These are phyloP conservation scores for Lanius collurio DNA, from an alignment of 2,113 vertebrate genomes.

Conservation along the genomic window DNA sequence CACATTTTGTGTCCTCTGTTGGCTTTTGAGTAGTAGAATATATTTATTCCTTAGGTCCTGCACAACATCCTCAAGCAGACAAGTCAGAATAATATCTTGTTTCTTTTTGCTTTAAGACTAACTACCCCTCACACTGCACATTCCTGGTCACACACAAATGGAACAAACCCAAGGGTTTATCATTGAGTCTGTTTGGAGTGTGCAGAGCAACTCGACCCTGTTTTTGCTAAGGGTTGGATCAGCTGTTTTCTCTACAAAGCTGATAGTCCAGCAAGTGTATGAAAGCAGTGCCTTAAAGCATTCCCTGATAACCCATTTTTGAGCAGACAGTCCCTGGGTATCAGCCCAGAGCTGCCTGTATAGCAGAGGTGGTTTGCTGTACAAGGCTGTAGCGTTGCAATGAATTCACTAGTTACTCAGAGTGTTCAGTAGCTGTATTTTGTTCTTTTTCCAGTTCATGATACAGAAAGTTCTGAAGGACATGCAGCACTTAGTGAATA, in stretches of 20 bases:
- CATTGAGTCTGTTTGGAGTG: neutral
- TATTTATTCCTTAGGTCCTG: neutral
- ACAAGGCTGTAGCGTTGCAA: neutral
- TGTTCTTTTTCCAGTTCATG: slow-evolving; percentile 53
- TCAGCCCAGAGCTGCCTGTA: neutral
- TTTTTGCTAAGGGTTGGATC: neutral
- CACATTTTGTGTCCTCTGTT: neutral
- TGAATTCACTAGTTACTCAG: slow-evolving; percentile 37
- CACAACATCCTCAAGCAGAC: neutral
- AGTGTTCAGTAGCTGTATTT: slow-evolving; percentile 67
- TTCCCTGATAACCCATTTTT: neutral
- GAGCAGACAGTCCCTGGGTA: neutral
- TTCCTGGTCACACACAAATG: too few relatives aligned
- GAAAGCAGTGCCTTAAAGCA: neutral
- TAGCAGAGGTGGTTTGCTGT: neutral
- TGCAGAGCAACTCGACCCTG: rapidly evolving
- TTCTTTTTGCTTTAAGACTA: neutral
- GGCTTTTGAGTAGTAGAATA: neutral
- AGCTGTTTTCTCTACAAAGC: neutral
- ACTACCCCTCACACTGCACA: rapidly evolving
- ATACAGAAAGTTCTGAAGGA: slow-evolving; percentile 59
- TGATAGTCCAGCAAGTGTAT: neutral
- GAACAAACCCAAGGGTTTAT: neutral
- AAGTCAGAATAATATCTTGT: neutral
- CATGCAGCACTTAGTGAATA: slow-evolving; percentile 68